Conservation (phyloP, 2,113 vertebrate genomes). For the Melanocharis versteri region DNA sequence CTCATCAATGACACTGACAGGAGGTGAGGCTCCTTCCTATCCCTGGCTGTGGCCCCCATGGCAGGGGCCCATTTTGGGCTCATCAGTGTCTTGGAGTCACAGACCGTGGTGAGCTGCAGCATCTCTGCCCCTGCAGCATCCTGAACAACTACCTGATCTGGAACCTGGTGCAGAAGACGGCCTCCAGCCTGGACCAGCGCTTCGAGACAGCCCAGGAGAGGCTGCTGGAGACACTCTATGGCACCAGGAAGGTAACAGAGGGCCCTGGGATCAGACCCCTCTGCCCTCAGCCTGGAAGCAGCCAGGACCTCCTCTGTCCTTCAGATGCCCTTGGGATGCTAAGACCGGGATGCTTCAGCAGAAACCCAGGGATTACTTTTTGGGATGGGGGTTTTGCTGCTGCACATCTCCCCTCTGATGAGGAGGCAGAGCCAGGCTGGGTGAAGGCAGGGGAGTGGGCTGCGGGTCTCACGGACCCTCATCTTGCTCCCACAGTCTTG, state of each 20-base stretch:
- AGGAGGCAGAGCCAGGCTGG: neutral
- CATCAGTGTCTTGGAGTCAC: fast-evolving
- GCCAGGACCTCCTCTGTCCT: neutral
- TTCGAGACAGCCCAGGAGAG: slow-evolving; percentile 96
- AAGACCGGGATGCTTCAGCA: neutral
- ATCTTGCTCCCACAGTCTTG: slow-evolving; percentile 79
- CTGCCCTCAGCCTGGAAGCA: neutral
- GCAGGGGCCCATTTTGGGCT: neutral
- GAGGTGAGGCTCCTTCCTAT: slow-evolving; percentile 63
- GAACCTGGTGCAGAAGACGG: slow-evolving; percentile 93
- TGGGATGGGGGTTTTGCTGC: neutral
- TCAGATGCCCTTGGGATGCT: neutral
- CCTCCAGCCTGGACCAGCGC: slow-evolving; percentile 88
- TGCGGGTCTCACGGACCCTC: neutral
- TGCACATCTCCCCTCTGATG: neutral
- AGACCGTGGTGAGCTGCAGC: fast-evolving
- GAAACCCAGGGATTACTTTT: neutral
- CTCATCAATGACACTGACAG: slow-evolving; percentile 89
- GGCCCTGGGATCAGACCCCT: neutral
- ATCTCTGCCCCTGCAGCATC: slow-evolving; percentile 64
- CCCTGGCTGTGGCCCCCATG: no score
- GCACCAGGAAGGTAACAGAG: slow-evolving; percentile 86
- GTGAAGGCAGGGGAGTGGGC: neutral
- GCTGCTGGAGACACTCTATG: slow-evolving; percentile 90
- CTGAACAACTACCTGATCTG: slow-evolving; percentile 98